These are phyloP conservation scores for Aphyosemion australe DNA, from an alignment of 2,113 vertebrate species.

Conservation along the genomic window DNA sequence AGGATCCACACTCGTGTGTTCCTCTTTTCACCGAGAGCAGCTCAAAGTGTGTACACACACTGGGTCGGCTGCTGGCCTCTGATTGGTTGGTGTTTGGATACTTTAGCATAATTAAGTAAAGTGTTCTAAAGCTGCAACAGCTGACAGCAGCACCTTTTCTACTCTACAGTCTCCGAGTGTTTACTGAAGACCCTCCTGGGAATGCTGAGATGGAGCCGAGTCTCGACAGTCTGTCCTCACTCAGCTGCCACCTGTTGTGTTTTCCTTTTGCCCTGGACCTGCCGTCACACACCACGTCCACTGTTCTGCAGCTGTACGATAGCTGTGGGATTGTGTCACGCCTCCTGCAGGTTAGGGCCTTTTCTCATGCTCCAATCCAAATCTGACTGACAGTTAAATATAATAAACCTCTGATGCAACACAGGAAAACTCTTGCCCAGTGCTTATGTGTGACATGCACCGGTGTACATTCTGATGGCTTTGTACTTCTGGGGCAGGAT, in stretches of 20 bases:
- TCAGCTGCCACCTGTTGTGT: conserved; percentile 80
- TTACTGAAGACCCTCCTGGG: conserved; percentile 31
- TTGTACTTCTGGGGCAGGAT: conserved; percentile 27
- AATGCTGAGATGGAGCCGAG: conserved; percentile 43
- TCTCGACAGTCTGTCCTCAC: conserved; percentile 60
- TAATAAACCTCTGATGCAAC: conserved; percentile 60
- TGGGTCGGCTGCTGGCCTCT: conserved; percentile 63
- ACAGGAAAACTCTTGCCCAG: conserved; percentile 40
- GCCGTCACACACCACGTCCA: conserved; percentile 52
- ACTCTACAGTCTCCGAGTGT: conserved; percentile 50
- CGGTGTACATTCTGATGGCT: conserved; percentile 38
- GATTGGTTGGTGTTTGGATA: conserved; percentile 62
- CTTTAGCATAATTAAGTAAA: background rate
- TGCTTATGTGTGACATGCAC: conserved; percentile 23
- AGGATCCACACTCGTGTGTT: conserved; percentile 65
- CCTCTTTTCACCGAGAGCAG: conserved; percentile 59
- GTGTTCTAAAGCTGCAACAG: rapidly evolving
- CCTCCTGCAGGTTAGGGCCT: conserved; percentile 74
- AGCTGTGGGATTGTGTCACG: conserved; percentile 64
- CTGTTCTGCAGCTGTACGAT: conserved; percentile 70
- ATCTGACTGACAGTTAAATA: conserved; percentile 18
- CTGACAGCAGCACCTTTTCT: conserved; percentile 24
- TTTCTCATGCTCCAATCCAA: conserved; percentile 16
- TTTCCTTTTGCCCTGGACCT: conserved; percentile 79
- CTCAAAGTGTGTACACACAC: conserved; percentile 61